Conservation (phyloP, 2,113 vertebrate species). For the Nothocercus nigrocapillus region DNA sequence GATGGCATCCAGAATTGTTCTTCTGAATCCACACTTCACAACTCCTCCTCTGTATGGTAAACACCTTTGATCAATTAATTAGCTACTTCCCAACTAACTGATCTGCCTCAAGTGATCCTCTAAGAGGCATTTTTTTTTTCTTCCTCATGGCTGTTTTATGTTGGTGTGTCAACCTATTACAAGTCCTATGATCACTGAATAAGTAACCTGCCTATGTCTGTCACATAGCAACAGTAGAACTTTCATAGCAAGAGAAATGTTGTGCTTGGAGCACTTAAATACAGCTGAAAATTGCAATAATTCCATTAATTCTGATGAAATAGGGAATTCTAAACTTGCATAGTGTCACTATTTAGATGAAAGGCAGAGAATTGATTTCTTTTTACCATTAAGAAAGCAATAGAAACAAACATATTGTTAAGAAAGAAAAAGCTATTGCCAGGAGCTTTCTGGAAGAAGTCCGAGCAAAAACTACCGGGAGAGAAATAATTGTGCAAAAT, state of each 20-base stretch:
- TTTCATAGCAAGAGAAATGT: not conserved
- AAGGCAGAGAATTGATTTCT: not conserved
- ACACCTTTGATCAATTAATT: not conserved
- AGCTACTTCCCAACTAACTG: not conserved
- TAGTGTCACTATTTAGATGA: not conserved
- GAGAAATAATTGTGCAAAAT: not conserved
- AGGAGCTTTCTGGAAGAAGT: not conserved
- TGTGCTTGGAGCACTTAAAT: not conserved
- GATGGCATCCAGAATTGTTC: not conserved
- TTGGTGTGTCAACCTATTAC: not conserved
- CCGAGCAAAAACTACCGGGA: not conserved
- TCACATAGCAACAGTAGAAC: not conserved
- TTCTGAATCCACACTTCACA: slow-evolving; percentile 15
- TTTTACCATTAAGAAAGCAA: not conserved
- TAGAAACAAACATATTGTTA: not conserved
- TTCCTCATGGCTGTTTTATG: not conserved
- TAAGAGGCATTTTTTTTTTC: not conserved
- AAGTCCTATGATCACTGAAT: not conserved
- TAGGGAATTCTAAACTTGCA: not conserved
- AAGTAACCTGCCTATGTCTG: not conserved
- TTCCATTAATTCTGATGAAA: not conserved
- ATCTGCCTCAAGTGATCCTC: not conserved
- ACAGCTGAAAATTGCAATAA: not conserved
- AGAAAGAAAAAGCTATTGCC: not conserved
- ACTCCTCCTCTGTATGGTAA: not conserved